Conservation (phyloP, 2,797 vertebrate genomes). For the Hypotaenidia okinawae region DNA sequence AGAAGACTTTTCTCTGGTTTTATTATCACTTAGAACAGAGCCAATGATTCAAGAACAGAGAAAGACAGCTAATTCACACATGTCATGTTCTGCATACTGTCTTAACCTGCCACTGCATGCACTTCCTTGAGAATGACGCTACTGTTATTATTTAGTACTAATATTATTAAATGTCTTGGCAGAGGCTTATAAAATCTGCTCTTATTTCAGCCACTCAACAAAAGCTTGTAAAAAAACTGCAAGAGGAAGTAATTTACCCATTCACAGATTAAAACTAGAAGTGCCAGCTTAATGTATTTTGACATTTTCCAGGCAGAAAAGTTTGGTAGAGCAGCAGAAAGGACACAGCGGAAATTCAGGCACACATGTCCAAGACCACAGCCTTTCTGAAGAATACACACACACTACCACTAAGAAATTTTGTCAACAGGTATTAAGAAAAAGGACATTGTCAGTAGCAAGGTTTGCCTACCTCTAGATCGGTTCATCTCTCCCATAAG, state of each 20-base stretch:
- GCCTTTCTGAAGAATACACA: conserved; percentile 1
- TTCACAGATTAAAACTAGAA: conserved; percentile 64
- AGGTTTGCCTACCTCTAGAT: neutral
- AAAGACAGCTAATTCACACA: neutral
- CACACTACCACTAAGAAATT: neutral
- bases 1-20: conserved; percentile 31
- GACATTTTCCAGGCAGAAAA: conserved; percentile 39
- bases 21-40: conserved; percentile 16
- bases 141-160: conserved; percentile 63
- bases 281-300: conserved; percentile 51
- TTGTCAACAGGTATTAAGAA: neutral
- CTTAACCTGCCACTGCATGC: conserved; percentile 43
- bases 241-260: conserved; percentile 66
- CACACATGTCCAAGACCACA: neutral
- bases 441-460: neutral
- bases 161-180: conserved; percentile 66
- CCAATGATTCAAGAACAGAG: neutral
- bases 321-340: neutral
- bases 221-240: conserved; percentile 52
- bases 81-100: conserved; percentile 9
- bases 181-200: conserved; percentile 49
- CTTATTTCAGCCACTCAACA: conserved; percentile 55
- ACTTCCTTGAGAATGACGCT: conserved; percentile 14
- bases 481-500: neutral
- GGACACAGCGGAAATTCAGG: neutral